Conservation (phyloP, 2,113 vertebrate genomes). For the Phaetusa simplex region DNA sequence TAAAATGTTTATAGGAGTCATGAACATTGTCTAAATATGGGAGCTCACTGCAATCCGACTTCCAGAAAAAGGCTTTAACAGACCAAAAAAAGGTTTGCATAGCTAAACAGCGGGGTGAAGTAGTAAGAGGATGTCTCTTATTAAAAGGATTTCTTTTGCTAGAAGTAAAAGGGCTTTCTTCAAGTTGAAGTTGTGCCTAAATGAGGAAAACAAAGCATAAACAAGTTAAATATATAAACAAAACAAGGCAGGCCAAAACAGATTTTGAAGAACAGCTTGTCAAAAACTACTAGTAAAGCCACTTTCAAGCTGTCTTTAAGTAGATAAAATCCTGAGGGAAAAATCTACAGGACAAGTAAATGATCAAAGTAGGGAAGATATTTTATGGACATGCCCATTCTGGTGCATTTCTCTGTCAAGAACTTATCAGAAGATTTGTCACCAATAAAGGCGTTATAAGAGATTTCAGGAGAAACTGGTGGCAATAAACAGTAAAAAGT, state of each 20-base stretch:
- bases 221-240: neutral
- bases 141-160: neutral
- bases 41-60: neutral
- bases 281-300: neutral
- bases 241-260: neutral
- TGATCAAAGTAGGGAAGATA: neutral
- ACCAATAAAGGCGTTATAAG: neutral
- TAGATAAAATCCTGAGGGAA: neutral
- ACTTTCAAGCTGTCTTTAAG: neutral
- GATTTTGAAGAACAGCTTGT: neutral
- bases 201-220: neutral
- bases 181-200: neutral
- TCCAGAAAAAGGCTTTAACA: neutral
- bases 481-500: neutral
- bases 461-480: neutral
- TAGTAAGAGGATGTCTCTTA: neutral
- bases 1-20: neutral
- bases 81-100: neutral
- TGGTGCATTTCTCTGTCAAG: neutral
- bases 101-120: neutral
- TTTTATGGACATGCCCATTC: neutral
- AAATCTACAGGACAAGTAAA: neutral
- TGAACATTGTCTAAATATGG: neutral
- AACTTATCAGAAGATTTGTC: neutral
- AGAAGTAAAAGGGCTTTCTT: neutral